These are phyloP conservation scores for Alexandromys fortis DNA, from an alignment of 2,113 vertebrate genomes.

Conservation along the genomic window DNA sequence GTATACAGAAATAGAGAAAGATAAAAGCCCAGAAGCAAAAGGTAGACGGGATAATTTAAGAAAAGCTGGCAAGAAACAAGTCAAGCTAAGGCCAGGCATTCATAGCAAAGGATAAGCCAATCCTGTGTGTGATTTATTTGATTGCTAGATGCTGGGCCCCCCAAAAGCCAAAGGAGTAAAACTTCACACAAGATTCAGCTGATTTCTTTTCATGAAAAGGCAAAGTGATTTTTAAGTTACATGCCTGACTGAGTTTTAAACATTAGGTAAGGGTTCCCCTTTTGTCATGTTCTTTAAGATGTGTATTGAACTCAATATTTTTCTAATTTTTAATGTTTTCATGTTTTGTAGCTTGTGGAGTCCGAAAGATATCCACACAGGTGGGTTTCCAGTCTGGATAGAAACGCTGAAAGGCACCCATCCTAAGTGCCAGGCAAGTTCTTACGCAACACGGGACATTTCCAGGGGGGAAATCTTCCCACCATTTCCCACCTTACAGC, in stretches of 20 bases:
- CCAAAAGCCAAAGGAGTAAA: no score
- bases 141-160: no score
- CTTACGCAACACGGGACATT: constrained; percentile 30
- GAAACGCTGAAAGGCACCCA: neutral
- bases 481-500: neutral
- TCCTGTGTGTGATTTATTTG: no score
- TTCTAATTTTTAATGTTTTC: constrained; percentile 53
- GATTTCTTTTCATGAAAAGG: constrained; percentile 75
- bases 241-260: constrained; percentile 68
- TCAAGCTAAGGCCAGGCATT: no score
- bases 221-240: constrained; percentile 79
- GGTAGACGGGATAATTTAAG: no score
- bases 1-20: no score
- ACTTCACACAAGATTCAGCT: constrained; percentile 18
- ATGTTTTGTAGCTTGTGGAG: constrained; percentile 64
- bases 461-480: neutral
- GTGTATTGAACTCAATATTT: constrained; percentile 57
- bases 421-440: neutral
- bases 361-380: neutral
- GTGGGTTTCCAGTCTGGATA: neutral
- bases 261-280: constrained; percentile 59
- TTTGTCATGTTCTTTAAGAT: constrained; percentile 72
- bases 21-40: no score
- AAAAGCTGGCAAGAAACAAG: no score
- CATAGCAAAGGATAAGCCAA: no score